Evolutionary conservation across 2,797 vertebrate genomes (phyloP).

Genomic region (Catharus ustulatus): DNA sequence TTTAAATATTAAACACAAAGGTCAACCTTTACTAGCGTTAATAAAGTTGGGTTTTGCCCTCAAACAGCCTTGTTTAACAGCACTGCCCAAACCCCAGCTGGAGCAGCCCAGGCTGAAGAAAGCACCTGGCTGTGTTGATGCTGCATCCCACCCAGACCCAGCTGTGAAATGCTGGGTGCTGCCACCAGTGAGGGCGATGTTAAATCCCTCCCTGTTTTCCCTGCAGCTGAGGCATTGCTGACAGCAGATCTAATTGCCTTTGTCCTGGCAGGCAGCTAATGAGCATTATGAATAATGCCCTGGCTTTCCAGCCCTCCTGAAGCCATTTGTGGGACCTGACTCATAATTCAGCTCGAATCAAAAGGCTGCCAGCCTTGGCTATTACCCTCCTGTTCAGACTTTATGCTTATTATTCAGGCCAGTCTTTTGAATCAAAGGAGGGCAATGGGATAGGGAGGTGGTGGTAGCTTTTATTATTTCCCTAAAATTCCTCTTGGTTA

Average conservation of each 20-base stretch:
- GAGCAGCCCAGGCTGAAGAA: not conserved
- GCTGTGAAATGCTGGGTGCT: not conserved
- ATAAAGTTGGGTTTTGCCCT: not conserved
- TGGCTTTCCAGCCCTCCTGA: not conserved
- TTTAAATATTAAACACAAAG: not conserved
- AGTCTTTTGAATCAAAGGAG: not conserved
- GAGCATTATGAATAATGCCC: not conserved
- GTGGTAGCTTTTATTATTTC: not conserved
- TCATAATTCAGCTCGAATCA: not conserved
- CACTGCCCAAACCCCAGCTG: not conserved
- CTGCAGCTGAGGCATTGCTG: not conserved
- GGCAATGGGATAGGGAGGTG: accelerated
- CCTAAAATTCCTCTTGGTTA: not conserved
- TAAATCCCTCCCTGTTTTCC: not conserved
- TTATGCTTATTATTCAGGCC: not conserved
- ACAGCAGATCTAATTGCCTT: constrained; percentile 18
- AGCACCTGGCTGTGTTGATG: not conserved
- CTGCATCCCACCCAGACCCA: not conserved
- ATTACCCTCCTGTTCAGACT: not conserved
- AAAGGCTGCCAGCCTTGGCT: not conserved
- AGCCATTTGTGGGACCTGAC: not conserved
- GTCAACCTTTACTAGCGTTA: not conserved
- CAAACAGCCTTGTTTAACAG: not conserved
- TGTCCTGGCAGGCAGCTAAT: not conserved
- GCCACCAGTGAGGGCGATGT: not conserved